Percentiles rank a stretch among this genome's conserved stretches.
Conservation (phyloP, 1,140 invertebrate genomes). For the Drosophila arawakana region DNA sequence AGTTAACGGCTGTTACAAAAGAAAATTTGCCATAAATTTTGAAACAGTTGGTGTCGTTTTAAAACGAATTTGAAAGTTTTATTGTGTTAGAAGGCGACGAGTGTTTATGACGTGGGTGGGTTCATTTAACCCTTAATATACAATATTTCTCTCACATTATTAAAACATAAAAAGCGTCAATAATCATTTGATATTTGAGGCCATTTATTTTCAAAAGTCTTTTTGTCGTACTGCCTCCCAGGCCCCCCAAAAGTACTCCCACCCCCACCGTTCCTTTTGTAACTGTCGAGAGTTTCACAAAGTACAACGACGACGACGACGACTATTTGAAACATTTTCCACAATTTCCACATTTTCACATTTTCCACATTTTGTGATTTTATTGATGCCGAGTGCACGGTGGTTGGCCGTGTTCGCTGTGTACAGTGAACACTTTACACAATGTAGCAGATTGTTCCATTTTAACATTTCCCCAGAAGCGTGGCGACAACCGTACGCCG, state of each 20-base stretch:
- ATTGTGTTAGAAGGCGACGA: slow-evolving; percentile 64
- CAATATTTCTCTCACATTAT: slow-evolving; percentile 74
- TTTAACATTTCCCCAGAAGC: slow-evolving; percentile 73
- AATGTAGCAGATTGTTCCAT: slow-evolving; percentile 76
- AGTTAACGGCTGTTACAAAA: slow-evolving; percentile 60
- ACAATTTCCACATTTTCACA: slow-evolving; percentile 4
- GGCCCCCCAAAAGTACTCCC: not conserved
- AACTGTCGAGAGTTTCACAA: not conserved
- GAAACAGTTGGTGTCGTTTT: slow-evolving; percentile 74
- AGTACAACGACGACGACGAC: not conserved
- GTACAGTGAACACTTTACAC: slow-evolving; percentile 66
- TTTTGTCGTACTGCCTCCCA: slow-evolving; percentile 23
- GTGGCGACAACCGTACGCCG: slow-evolving; percentile 40
- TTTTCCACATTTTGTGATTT: slow-evolving; percentile 47
- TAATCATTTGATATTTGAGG: slow-evolving; percentile 79
- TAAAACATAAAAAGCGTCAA: slow-evolving; percentile 83
- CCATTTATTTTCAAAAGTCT: slow-evolving; percentile 70
- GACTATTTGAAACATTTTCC: slow-evolving; percentile 41
- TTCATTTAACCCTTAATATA: slow-evolving; percentile 73
- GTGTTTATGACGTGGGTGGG: slow-evolving; percentile 65
- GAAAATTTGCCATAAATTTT: slow-evolving; percentile 73
- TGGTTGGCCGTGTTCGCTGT: slow-evolving; percentile 41
- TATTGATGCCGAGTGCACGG: slow-evolving; percentile 45
- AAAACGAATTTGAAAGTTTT: slow-evolving; percentile 81
- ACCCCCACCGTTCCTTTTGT: slow-evolving; percentile 4